Base-by-base conservation (phyloP, 2,113 vertebrate genomes). In the Crotophaga sulcirostris region DNA sequence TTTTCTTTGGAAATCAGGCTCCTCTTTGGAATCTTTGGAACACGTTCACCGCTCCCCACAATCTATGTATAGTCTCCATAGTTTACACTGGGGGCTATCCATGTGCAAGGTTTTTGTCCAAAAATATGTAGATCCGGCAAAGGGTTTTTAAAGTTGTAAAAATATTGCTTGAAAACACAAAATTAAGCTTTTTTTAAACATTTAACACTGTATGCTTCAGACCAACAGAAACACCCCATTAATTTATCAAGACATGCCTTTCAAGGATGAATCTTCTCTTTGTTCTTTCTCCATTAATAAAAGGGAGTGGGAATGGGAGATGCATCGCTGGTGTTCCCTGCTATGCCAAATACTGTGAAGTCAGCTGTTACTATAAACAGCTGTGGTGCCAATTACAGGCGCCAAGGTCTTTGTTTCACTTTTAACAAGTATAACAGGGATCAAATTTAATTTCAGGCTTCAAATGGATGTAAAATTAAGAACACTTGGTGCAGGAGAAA, bases 391-490 rank as follows among this genome's bases (percentile, higher is more conserved):
- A 68, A 45, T 56, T 84, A 63, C 60, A 72, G 49, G 66, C 5
- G 2, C 89, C 77, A 81, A 93, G 31, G 73, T 49, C 89, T 91
- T 97, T 73, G 73, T 64, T 94, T 95, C 72, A 47, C 19, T 87
- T 93, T 84, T 86, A 91, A 59, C 70, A 81, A 95, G 56, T 54
- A 13, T 47, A 90, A 84, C 83, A 70, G 16, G 56, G 69, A 92
- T 86, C 47, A 81, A 88, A 92, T 94, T 87, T 81, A 91, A 94
- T 92, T 95, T 93, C 87, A 68, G 66, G 69, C 62, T 93, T 33
- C n/a, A 89, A 92, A 91, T 45, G 66, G 40, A 68, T 36, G 36
- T 44, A 84, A 94, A 94, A 95, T 96, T 72, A 87, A 82, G 74
- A 95, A 89, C 87, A 82, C 10, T 89, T 82, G 64, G 68, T 81